A percentile compares a stretch with the other conserved stretches of the same genome.
Evolutionary conservation across 2,888 invertebrate species (phyloP).

Genomic region (Portevinia maculata): DNA sequence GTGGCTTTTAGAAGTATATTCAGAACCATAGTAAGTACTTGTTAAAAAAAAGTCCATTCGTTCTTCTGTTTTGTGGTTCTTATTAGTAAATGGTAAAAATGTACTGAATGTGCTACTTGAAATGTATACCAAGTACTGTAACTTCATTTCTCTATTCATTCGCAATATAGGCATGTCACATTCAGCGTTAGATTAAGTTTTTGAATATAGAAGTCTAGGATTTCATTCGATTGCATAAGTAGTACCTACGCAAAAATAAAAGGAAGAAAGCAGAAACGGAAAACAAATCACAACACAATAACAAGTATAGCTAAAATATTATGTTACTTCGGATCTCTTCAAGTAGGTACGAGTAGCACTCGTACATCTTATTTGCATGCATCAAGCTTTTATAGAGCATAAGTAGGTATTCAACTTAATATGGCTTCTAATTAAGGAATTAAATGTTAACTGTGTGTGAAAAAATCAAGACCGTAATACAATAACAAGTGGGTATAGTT

Average conservation of each 20-base stretch:
- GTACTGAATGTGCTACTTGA: background rate
- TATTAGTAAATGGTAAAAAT: slow-evolving; percentile 23
- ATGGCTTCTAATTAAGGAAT: slow-evolving; percentile 23
- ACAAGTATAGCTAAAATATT: background rate
- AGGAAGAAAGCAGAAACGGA: slow-evolving; percentile 8
- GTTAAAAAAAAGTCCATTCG: background rate
- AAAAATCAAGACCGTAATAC: slow-evolving; percentile 12
- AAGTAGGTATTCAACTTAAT: slow-evolving; percentile 35
- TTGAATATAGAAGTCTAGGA: slow-evolving; percentile 14
- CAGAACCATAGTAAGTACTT: background rate
- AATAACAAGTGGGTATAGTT: slow-evolving; percentile 20
- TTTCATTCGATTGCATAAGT: background rate
- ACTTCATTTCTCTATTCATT: slow-evolving; percentile 2
- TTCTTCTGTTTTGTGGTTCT: slow-evolving; percentile 20
- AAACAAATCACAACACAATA: background rate
- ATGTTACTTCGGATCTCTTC: background rate
- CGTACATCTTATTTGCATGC: background rate
- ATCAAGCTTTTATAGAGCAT: background rate
- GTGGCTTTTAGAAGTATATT: background rate
- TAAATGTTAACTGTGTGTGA: slow-evolving; percentile 23
- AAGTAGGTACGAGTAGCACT: no score
- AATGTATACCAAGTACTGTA: no score
- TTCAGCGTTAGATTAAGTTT: slow-evolving; percentile 4
- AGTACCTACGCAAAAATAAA: slow-evolving; percentile 8
- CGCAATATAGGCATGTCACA: slow-evolving; percentile 10